phyloP scores from a whole-genome alignment of 2,888 invertebrate species.

The Atherix ibis region DNA sequence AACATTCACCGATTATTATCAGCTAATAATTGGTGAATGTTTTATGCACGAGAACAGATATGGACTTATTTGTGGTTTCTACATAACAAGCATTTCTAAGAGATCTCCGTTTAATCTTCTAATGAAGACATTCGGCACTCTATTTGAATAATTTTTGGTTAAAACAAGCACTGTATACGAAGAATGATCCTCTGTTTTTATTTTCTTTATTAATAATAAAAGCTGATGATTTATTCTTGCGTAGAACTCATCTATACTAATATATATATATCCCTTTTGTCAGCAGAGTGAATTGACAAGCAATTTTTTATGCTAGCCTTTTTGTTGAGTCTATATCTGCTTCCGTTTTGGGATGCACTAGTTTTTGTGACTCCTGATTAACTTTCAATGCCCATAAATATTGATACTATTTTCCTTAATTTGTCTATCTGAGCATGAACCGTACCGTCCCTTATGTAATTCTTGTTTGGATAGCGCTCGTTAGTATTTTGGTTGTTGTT shows the following conservation, averaged over 20 bases:
- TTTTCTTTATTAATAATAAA: background rate
- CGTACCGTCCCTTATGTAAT: too few species aligned
- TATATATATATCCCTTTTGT: background rate
- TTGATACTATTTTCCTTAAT: too few species aligned
- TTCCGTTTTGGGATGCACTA: too few species aligned
- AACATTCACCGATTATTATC: too few species aligned
- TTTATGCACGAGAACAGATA: background rate
- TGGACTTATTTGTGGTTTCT: constrained; percentile 3
- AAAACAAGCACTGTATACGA: background rate
- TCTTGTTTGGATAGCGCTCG: too few species aligned
- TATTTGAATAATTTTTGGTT: background rate
- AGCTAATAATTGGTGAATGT: too few species aligned
- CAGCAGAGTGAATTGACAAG: background rate
- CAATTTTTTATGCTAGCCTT: background rate
- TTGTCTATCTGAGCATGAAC: too few species aligned
- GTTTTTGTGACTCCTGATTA: too few species aligned
- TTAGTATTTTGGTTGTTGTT: too few species aligned
- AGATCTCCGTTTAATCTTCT: constrained; percentile 5
- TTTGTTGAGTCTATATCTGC: too few species aligned
- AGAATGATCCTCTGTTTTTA: constrained; percentile 4
- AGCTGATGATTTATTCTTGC: background rate
- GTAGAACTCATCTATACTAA: background rate
- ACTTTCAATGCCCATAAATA: too few species aligned
- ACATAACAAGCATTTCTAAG: constrained; percentile 2
- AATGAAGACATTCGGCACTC: background rate